These are phyloP conservation scores for Sclerodermus sp. DNA, from an alignment of 2,888 invertebrate species.

Conservation along the genomic window DNA sequence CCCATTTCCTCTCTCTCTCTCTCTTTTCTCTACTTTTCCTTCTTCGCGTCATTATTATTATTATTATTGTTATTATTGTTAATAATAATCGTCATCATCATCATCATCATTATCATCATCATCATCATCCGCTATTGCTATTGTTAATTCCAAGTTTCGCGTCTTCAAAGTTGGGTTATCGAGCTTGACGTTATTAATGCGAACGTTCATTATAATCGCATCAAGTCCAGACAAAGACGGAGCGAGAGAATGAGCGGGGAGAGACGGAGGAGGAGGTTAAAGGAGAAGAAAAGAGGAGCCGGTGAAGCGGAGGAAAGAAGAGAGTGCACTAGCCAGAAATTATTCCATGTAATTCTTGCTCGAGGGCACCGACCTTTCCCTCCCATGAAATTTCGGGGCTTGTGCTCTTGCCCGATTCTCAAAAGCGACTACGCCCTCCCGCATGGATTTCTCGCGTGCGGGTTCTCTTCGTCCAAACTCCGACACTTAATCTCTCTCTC, in stretches of 20 bases:
- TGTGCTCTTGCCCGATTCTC: too few relatives aligned
- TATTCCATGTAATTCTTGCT: slow-evolving; percentile 47
- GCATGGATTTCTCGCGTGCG: too few relatives aligned
- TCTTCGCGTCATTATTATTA: too few relatives aligned
- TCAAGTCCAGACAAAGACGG: slow-evolving; percentile 36
- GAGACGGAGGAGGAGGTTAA: slow-evolving; percentile 8
- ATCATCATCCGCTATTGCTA: slow-evolving; percentile 15
- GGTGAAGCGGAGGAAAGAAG: slow-evolving; percentile 15
- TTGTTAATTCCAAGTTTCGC: slow-evolving; percentile 22
- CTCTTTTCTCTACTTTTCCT: too few relatives aligned
- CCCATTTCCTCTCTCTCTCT: too few relatives aligned
- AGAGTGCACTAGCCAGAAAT: slow-evolving; percentile 43
- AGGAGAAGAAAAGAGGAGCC: slow-evolving; percentile 17
- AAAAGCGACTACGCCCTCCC: too few relatives aligned
- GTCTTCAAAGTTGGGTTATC: slow-evolving; percentile 32
- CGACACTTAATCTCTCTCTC: too few relatives aligned
- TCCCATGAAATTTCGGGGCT: too few relatives aligned
- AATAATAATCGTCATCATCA: too few relatives aligned
- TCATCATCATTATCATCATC: too few relatives aligned
- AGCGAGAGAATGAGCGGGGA: slow-evolving; percentile 15
- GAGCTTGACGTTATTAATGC: slow-evolving; percentile 44
- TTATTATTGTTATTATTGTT: slow-evolving; percentile 37
- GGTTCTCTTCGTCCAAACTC: too few relatives aligned
- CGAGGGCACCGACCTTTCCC: too few relatives aligned
- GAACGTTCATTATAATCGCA: slow-evolving; percentile 55